Base-by-base conservation (phyloP, 2,888 invertebrate species). In the Epicampocera succincta region DNA sequence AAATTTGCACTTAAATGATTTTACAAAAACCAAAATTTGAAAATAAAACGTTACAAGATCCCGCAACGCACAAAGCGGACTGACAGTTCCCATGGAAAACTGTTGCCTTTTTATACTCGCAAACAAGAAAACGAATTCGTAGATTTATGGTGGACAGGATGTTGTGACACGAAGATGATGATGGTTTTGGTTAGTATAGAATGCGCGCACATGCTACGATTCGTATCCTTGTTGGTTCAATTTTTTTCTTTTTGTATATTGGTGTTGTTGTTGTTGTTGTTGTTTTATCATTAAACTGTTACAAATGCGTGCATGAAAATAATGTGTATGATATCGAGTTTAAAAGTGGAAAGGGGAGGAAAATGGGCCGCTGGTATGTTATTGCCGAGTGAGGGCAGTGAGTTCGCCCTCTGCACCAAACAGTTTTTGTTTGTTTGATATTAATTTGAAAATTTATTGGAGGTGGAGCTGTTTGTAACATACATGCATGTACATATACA, bases 31-130 rank as follows among this genome's bases (percentile, higher is more conserved):
- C 3, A 65, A 78, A 77, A 50, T 78, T 66, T 60, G 13, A 82
- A 82, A 71, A 61, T 44, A 82, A 78, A 78, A 78, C 73, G 78
- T 75, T 82, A 75, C 60, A 61, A 82, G 75, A 78, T 71, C 71
- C 48, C 71, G 78, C 75, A 82, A 82, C 82, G 82, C 82, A 75
- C 82, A 75, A 69, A 66, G 66, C 74, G 74, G 71, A 82, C 82
- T 82, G 82, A 78, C 74, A 71, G 48, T 71, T 50, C 61, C 19
- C 40, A 40, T 71, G 58, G 19, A 56, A 52, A 61, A 40, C 13
- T 65, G 15, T 12, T 17, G 33, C 66, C 78, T 66, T 82, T 81
- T 78, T 82, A 82, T 82, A 82, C 82, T 71, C 48, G 71, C 50
- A 8, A 52, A 54, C 46, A n/a, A 56, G 33, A 33, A 25, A 17